These are phyloP conservation scores for Thalassarche chlororhynchos DNA, from an alignment of 2,113 vertebrate genomes.

Conservation along the genomic window DNA sequence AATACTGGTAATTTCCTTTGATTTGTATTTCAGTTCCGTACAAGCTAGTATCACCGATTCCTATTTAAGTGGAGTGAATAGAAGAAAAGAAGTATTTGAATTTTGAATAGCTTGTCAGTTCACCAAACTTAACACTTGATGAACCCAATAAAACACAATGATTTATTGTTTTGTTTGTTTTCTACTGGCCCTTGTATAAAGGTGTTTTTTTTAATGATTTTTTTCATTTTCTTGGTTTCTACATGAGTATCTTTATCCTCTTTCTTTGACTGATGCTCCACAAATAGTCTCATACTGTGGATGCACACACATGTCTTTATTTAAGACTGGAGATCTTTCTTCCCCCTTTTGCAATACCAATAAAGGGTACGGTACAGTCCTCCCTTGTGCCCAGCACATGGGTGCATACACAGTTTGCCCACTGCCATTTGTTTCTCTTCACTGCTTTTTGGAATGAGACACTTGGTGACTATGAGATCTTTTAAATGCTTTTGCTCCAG, in stretches of 20 bases:
- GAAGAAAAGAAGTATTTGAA: neutral
- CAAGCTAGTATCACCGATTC: neutral
- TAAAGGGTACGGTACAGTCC: neutral
- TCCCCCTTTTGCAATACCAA: neutral
- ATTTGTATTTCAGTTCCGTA: neutral
- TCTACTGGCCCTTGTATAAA: neutral
- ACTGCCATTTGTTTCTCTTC: neutral
- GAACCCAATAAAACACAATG: neutral
- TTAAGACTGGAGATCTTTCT: neutral
- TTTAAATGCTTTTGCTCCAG: neutral
- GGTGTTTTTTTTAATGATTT: neutral
- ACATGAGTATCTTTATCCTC: neutral
- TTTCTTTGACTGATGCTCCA: neutral
- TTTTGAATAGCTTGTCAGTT: neutral
- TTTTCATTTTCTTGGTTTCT: neutral
- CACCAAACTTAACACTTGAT: neutral
- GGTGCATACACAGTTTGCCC: neutral
- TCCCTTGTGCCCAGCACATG: neutral
- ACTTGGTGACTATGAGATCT: neutral
- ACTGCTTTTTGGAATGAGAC: neutral
- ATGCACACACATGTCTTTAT: neutral
- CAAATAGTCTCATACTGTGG: neutral
- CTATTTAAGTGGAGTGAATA: neutral
- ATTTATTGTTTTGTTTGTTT: neutral
- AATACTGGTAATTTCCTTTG: neutral